phyloP scores from a whole-genome alignment of 2,113 vertebrate species.

The Misgurnus mizolepis region DNA sequence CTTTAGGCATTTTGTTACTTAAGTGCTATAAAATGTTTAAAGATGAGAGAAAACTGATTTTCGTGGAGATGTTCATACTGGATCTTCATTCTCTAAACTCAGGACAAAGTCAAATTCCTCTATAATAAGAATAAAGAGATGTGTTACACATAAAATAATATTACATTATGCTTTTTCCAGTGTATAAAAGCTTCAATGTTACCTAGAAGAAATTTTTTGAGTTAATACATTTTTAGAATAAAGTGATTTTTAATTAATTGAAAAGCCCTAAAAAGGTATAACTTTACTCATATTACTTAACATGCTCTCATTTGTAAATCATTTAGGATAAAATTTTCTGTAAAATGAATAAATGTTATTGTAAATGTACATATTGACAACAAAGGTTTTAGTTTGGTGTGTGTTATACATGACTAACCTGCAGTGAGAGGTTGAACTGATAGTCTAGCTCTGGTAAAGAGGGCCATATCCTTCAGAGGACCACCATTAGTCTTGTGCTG shows the following conservation, averaged over 20 bases:
- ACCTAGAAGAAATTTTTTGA: too few relatives aligned
- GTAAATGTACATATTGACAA: too few relatives aligned
- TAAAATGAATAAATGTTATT: too few relatives aligned
- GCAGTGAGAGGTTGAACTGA: slow-evolving; percentile 88
- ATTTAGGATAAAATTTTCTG: too few relatives aligned
- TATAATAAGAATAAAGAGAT: slow-evolving; percentile 60
- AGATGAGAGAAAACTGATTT: neutral
- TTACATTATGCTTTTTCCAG: neutral
- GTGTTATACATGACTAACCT: slow-evolving; percentile 68
- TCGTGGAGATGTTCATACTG: slow-evolving; percentile 49
- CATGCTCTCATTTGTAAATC: too few relatives aligned
- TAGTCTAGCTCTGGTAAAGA: slow-evolving; percentile 86
- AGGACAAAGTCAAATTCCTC: slow-evolving; percentile 92
- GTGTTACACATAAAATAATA: neutral
- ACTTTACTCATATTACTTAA: too few relatives aligned
- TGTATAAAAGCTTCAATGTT: too few relatives aligned
- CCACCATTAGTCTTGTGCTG: slow-evolving; percentile 80
- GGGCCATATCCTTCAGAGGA: slow-evolving; percentile 81
- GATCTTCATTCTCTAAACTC: slow-evolving; percentile 84
- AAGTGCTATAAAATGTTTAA: neutral
- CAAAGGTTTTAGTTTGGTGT: neutral
- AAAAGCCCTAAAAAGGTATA: too few relatives aligned
- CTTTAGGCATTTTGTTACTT: too few relatives aligned
- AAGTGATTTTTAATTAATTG: too few relatives aligned
- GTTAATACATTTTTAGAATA: too few relatives aligned